Evolutionary conservation across 1,140 invertebrate genomes (phyloP).

Genomic region (Drosophila subobscura): DNA sequence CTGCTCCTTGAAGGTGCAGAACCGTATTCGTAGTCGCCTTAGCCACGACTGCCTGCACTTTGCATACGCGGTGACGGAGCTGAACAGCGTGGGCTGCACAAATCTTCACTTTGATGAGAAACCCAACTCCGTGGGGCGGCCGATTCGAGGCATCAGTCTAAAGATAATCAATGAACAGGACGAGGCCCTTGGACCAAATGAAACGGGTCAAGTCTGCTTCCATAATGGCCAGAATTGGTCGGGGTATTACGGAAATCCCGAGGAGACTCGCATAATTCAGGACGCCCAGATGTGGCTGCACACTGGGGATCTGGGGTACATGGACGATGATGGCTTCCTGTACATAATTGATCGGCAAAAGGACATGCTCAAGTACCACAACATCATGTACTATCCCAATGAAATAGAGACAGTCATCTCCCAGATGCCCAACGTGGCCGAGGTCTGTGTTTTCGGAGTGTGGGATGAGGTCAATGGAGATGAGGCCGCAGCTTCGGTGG

Average conservation of each 20-base stretch:
- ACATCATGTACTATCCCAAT: slow-evolving; percentile 69
- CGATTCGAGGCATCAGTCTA: slow-evolving; percentile 13
- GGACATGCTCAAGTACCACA: slow-evolving; percentile 84
- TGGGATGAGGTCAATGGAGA: slow-evolving; percentile 44
- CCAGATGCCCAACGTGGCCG: slow-evolving; percentile 49
- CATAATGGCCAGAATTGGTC: slow-evolving; percentile 42
- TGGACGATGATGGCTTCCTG: slow-evolving; percentile 84
- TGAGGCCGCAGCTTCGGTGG: slow-evolving; percentile 62
- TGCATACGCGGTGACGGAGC: slow-evolving; percentile 49
- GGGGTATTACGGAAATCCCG: slow-evolving; percentile 61
- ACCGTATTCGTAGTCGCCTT: slow-evolving; percentile 26
- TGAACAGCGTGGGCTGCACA: slow-evolving; percentile 9
- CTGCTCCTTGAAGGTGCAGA: slow-evolving; percentile 27
- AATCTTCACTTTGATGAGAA: slow-evolving; percentile 42
- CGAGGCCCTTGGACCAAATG: slow-evolving; percentile 27
- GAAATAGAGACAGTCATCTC: slow-evolving; percentile 64
- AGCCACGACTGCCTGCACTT: slow-evolving; percentile 13
- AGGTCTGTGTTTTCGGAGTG: slow-evolving; percentile 70
- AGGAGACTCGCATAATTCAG: slow-evolving; percentile 16
- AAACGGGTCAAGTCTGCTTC: slow-evolving; percentile 56
- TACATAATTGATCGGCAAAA: slow-evolving; percentile 87
- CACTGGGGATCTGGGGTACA: slow-evolving; percentile 88
- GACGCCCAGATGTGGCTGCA: slow-evolving; percentile 85
- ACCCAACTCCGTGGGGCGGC: slow-evolving; percentile 43
- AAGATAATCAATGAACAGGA: slow-evolving; percentile 76